A percentile compares a stretch with the other conserved stretches of the same genome.
Evolutionary conservation across 2,113 vertebrate genomes (phyloP).

Genomic region (Notarius lentiginosus): DNA sequence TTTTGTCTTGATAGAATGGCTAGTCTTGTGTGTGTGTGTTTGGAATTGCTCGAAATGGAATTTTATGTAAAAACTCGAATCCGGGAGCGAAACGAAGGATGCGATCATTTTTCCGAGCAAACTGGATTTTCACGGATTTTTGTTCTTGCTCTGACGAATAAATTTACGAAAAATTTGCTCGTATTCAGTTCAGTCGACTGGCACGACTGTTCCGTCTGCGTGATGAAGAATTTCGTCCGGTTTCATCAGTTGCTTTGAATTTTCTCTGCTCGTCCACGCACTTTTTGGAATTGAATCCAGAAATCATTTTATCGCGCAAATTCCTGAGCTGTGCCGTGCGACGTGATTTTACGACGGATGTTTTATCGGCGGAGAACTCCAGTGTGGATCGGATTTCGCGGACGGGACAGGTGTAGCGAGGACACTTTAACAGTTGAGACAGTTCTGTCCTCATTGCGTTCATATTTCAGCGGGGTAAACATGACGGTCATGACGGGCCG

Average conservation of each 20-base stretch:
- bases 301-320: not conserved
- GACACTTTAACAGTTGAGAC: slow-evolving; percentile 52
- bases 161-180: not conserved
- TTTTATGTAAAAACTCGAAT: not conserved
- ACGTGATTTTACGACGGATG: not conserved
- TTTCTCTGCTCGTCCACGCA: slow-evolving; percentile 12
- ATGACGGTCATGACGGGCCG: not conserved
- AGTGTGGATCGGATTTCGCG: slow-evolving; percentile 66
- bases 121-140: not conserved
- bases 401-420: slow-evolving; percentile 71
- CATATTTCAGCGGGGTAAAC: not conserved
- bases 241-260: slow-evolving; percentile 28
- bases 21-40: not conserved
- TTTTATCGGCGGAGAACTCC: slow-evolving; percentile 46
- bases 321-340: not conserved
- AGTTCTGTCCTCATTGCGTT: not conserved
- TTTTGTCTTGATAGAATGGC: not conserved
- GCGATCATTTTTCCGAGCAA: not conserved
- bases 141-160: not conserved
- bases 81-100: too few species aligned
- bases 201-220: not conserved
- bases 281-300: not conserved
- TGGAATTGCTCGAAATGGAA: not conserved
- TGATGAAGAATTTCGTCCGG: not conserved
- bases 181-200: not conserved